Percentiles rank a stretch among this genome's conserved stretches.
Evolutionary conservation across 1,140 invertebrate species (phyloP).

Genomic region (Scaptomyza graminum): DNA sequence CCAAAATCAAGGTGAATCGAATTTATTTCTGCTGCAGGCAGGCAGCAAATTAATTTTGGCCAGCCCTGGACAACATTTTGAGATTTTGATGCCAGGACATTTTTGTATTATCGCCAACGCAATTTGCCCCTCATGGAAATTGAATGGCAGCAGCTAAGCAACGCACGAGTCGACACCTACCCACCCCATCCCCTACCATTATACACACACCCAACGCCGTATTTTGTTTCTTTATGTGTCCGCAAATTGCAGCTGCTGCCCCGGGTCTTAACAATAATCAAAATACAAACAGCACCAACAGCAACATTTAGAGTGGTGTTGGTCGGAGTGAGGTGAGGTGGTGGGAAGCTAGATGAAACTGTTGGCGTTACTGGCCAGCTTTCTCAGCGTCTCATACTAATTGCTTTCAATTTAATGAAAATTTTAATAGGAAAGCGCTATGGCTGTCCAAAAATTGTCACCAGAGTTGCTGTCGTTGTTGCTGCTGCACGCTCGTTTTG

Average conservation of each 20-base stretch:
- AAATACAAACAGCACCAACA: conserved; percentile 61
- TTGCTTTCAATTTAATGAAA: conserved; percentile 82
- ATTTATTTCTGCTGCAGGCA: conserved; percentile 68
- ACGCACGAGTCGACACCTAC: conserved; percentile 5
- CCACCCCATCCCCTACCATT: conserved; percentile 10
- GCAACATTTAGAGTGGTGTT: conserved; percentile 1
- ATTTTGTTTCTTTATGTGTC: conserved; percentile 55
- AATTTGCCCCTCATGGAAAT: conserved; percentile 63
- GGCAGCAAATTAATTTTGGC: conserved; percentile 68
- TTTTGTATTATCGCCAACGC: conserved; percentile 57
- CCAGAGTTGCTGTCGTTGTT: conserved; percentile 4
- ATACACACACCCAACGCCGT: background rate
- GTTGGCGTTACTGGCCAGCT: conserved; percentile 15
- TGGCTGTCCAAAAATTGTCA: conserved; percentile 65
- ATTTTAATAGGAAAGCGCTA: conserved; percentile 78
- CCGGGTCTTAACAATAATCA: conserved; percentile 72
- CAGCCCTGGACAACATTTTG: conserved; percentile 12
- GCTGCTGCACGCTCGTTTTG: conserved; percentile 4
- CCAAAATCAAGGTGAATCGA: conserved; percentile 56
- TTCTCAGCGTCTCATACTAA: conserved; percentile 53
- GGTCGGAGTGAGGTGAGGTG: background rate
- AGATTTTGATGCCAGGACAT: conserved; percentile 57
- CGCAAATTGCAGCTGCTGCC: conserved; percentile 76
- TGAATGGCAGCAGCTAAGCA: conserved; percentile 29
- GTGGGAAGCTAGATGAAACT: background rate